A percentile compares a stretch with the other conserved stretches of the same genome.
Conservation (phyloP, 2,797 vertebrate species). For the Rhyacichthys aspro region DNA sequence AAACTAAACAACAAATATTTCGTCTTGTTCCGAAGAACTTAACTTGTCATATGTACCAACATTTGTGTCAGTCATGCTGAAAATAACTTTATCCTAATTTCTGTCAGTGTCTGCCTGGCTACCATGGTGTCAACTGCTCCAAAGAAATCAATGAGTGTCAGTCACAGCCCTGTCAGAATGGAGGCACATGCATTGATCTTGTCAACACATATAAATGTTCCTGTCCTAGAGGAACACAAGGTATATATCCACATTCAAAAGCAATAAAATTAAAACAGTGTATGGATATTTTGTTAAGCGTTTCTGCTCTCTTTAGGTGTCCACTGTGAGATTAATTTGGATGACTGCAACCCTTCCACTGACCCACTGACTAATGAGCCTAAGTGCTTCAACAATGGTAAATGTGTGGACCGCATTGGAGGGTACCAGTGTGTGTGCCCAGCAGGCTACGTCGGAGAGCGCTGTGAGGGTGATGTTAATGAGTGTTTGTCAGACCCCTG, state of each 20-base stretch:
- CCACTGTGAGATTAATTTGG: slow-evolving; percentile 96
- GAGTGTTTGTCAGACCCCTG: slow-evolving; percentile 98
- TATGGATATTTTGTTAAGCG: slow-evolving; percentile 4
- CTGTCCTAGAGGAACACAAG: slow-evolving; percentile 96
- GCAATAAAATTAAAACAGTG: slow-evolving; percentile 46
- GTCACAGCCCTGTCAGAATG: slow-evolving; percentile 94
- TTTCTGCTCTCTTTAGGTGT: slow-evolving; percentile 79
- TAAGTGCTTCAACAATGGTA: slow-evolving; percentile 96
- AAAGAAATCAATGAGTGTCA: slow-evolving; percentile 97
- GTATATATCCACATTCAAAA: slow-evolving; percentile 73
- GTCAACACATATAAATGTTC: slow-evolving; percentile 98
- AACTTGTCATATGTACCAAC: neutral
- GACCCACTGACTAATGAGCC: slow-evolving; percentile 89
- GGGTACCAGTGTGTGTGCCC: slow-evolving; percentile 93
- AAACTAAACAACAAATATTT: neutral
- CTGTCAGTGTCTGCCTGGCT: slow-evolving; percentile 90
- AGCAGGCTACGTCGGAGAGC: slow-evolving; percentile 94
- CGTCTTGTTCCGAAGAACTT: too few species aligned
- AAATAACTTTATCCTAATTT: neutral
- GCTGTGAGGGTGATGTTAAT: slow-evolving; percentile 97
- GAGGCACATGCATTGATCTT: slow-evolving; percentile 96
- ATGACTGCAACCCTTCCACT: slow-evolving; percentile 90
- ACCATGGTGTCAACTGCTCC: slow-evolving; percentile 95
- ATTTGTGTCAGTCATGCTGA: neutral
- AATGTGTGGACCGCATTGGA: slow-evolving; percentile 92